phyloP scores from a whole-genome alignment of 2,113 vertebrate species.

The Dermatemys mawii region DNA sequence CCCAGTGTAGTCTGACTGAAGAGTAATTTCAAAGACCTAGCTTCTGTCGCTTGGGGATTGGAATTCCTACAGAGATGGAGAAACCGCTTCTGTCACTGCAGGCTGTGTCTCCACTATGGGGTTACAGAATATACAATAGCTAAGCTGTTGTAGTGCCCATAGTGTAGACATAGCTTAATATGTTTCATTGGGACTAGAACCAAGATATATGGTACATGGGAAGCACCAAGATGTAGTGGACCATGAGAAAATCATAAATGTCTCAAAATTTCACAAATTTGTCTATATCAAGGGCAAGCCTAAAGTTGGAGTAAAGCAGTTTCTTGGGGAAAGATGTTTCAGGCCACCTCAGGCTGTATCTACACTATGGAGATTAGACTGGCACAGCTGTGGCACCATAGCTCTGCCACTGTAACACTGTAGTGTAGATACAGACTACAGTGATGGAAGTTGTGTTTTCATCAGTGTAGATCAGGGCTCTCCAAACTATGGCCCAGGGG shows the following conservation, averaged over 20 bases:
- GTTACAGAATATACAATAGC: background rate
- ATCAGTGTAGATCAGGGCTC: too few relatives aligned
- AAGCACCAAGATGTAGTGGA: background rate
- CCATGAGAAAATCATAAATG: background rate
- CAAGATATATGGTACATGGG: rapidly evolving
- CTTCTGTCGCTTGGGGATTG: background rate
- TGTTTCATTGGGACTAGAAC: background rate
- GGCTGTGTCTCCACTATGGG: background rate
- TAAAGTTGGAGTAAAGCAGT: background rate
- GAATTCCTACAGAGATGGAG: background rate
- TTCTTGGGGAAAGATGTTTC: background rate
- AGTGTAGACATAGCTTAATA: background rate
- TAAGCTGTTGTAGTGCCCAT: too few relatives aligned
- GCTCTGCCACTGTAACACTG: too few relatives aligned
- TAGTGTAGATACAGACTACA: too few relatives aligned
- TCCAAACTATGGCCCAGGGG: too few relatives aligned
- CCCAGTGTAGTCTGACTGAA: background rate
- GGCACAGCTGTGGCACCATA: too few relatives aligned
- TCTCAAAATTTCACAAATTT: background rate
- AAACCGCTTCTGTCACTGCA: background rate
- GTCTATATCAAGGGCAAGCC: background rate
- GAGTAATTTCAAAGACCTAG: background rate
- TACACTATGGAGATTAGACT: too few relatives aligned
- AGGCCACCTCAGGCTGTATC: background rate
- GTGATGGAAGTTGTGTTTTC: too few relatives aligned